phyloP scores from a whole-genome alignment of 2,888 invertebrate genomes.

The Achlya flavicornis region DNA sequence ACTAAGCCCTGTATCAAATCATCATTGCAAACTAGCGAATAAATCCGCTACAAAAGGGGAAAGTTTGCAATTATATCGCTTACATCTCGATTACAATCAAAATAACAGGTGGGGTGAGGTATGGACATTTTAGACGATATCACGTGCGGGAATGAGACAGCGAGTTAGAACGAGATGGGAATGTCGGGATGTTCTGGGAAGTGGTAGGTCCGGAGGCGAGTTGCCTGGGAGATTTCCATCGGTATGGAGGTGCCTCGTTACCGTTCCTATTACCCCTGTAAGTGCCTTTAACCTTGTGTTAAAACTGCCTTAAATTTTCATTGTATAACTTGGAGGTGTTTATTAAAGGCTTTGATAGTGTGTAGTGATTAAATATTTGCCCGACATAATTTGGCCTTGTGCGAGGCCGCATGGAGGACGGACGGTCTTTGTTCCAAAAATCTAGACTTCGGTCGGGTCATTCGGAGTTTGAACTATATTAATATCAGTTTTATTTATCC shows the following conservation, averaged over 20 bases:
- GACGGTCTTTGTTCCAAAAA: conserved; percentile 23
- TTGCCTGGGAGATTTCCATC: conserved; percentile 79
- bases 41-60: conserved; percentile 37
- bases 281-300: conserved; percentile 54
- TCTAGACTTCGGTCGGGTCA: not conserved
- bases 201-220: conserved; percentile 54
- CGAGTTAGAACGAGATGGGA: conserved; percentile 35
- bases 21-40: conserved; percentile 21
- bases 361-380: conserved; percentile 1
- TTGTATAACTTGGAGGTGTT: not conserved
- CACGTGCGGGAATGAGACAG: conserved; percentile 41
- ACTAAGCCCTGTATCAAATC: not conserved
- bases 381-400: not conserved
- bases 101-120: conserved; percentile 60
- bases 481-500: not conserved
- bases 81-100: conserved; percentile 54
- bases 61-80: conserved; percentile 62
- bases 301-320: not conserved
- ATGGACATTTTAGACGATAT: conserved; percentile 35
- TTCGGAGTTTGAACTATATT: not conserved
- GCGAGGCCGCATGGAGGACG: not conserved
- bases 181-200: conserved; percentile 50
- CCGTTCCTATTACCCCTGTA: conserved; percentile 80
- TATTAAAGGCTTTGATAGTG: not conserved
- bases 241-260: conserved; percentile 82